These are phyloP conservation scores for Arctopsyche grandis DNA, from an alignment of 1,140 invertebrate species.

Conservation along the genomic window DNA sequence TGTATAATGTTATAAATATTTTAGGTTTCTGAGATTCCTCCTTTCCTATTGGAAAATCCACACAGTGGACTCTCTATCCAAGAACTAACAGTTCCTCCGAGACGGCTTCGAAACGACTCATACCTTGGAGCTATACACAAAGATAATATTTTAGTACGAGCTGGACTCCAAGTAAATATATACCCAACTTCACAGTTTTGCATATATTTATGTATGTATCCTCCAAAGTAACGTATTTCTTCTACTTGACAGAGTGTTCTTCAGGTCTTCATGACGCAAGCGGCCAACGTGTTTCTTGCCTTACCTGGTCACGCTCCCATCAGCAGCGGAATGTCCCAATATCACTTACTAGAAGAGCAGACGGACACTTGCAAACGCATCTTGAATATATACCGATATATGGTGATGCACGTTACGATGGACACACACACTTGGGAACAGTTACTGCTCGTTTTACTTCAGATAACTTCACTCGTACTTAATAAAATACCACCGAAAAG, in stretches of 20 bases:
- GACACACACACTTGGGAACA: constrained; percentile 94
- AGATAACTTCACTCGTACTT: constrained; percentile 92
- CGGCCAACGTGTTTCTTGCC: constrained; percentile 92
- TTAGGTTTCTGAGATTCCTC: constrained; percentile 77
- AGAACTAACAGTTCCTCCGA: constrained; percentile 67
- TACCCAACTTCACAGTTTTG: constrained; percentile 23
- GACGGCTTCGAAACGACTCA: constrained; percentile 81
- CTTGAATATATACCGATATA: constrained; percentile 95
- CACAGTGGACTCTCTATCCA: constrained; percentile 59
- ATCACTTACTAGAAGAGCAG: constrained; percentile 83
- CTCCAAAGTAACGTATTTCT: background rate
- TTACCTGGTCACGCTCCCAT: constrained; percentile 83
- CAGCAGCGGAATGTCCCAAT: constrained; percentile 85
- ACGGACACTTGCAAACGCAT: constrained; percentile 97
- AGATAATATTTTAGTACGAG: constrained; percentile 81
- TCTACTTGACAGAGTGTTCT: constrained; percentile 80
- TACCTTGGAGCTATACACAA: constrained; percentile 83
- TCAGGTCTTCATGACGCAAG: constrained; percentile 95
- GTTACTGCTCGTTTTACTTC: constrained; percentile 85
- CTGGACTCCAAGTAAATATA: constrained; percentile 75
- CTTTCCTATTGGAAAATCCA: constrained; percentile 82
- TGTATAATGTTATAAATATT: constrained; percentile 1
- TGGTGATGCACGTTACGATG: constrained; percentile 96
- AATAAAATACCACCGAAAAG: constrained; percentile 80
- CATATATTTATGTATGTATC: constrained; percentile 37